Percentiles rank a stretch among this genome's conserved stretches.
Evolutionary conservation across 2,113 vertebrate species (phyloP).

Genomic region (Propithecus coquereli): DNA sequence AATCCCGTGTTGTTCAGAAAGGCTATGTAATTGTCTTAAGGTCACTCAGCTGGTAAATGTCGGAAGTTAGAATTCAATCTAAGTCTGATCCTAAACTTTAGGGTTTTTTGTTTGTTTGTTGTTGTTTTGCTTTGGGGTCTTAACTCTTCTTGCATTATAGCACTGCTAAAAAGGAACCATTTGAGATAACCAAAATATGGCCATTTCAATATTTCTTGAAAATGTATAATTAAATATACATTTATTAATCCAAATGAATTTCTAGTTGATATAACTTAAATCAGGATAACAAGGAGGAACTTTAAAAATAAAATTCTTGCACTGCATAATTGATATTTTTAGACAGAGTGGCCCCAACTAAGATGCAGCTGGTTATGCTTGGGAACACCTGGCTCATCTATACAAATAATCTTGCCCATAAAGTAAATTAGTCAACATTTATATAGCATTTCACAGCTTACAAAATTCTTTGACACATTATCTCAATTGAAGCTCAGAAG

Average conservation of each 20-base stretch:
- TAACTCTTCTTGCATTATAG: not conserved
- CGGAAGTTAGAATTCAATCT: not conserved
- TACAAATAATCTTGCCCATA: not conserved
- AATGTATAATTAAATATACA: not conserved
- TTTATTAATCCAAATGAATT: slow-evolving; percentile 11
- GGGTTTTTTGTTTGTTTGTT: too few species aligned
- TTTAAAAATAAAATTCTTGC: slow-evolving; percentile 4
- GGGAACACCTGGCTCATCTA: not conserved
- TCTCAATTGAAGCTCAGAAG: not conserved
- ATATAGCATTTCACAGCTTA: not conserved
- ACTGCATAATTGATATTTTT: not conserved
- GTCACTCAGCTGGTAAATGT: not conserved
- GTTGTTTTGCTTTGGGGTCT: not conserved
- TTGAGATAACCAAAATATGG: not conserved
- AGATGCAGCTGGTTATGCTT: not conserved
- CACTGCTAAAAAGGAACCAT: not conserved
- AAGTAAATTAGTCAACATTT: not conserved
- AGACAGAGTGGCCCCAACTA: not conserved
- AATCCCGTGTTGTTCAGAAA: not conserved
- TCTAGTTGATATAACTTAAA: not conserved
- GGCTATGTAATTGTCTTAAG: not conserved
- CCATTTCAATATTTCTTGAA: not conserved
- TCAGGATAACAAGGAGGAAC: not conserved
- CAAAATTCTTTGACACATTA: not conserved
- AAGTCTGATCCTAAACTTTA: not conserved